Percentiles rank a stretch among this genome's conserved stretches.
phyloP scores from a whole-genome alignment of 2,888 invertebrate genomes.

The Hipparchia semele region DNA sequence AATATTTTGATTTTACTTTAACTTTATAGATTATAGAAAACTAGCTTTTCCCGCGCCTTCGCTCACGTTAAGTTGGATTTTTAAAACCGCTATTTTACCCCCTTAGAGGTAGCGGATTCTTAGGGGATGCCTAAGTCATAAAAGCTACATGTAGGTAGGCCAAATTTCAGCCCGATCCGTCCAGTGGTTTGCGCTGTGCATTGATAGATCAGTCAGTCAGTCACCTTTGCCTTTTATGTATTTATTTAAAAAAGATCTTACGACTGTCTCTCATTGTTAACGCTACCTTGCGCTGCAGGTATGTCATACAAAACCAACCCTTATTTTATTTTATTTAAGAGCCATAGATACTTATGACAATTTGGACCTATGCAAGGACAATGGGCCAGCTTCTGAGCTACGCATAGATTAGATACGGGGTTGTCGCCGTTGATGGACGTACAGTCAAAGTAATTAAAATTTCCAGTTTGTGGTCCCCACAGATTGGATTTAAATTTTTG shows the following conservation, averaged over 20 bases:
- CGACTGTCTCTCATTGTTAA: not conserved
- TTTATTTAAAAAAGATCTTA: not conserved
- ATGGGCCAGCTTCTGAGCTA: slow-evolving; percentile 41
- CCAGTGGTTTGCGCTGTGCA: no score
- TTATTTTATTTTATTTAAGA: not conserved
- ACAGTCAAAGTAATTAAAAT: slow-evolving; percentile 33
- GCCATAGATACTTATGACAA: not conserved
- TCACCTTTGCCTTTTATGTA: no score
- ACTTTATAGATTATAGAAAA: no score
- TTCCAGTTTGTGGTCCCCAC: slow-evolving; percentile 21
- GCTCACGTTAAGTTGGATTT: no score
- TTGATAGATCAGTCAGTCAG: no score
- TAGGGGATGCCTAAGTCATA: no score
- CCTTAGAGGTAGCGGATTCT: no score
- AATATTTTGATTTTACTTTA: no score
- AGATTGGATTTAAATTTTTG: slow-evolving; percentile 22
- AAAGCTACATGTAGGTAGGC: no score
- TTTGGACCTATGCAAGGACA: slow-evolving; percentile 29
- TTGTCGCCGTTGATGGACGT: slow-evolving; percentile 35
- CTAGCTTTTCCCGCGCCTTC: no score
- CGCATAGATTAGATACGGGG: slow-evolving; percentile 44
- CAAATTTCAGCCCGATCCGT: not conserved
- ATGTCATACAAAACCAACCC: slow-evolving; percentile 12
- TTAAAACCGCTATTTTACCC: no score
- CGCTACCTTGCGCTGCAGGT: slow-evolving; percentile 1